A percentile compares a stretch with the other conserved stretches of the same genome.
Conservation (phyloP, 2,113 vertebrate genomes). For the Morphnarchus princeps region DNA sequence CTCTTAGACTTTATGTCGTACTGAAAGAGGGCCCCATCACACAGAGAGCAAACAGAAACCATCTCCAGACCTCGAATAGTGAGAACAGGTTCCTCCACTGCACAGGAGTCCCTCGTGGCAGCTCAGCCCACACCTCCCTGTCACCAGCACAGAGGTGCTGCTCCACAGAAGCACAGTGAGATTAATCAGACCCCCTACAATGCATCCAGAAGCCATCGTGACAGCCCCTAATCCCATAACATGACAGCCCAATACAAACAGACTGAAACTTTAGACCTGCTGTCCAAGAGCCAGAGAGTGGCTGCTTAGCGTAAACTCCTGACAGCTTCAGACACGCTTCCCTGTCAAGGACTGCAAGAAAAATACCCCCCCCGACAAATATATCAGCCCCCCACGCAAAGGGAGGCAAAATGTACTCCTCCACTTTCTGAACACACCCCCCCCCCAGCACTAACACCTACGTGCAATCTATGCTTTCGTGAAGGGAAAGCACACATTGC, state of each 20-base stretch:
- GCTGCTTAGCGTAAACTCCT: conserved; percentile 72
- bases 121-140: not conserved
- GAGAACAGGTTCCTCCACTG: not conserved
- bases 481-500: not conserved
- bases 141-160: not conserved
- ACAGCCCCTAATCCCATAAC: conserved; percentile 74
- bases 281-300: conserved; percentile 68
- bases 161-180: conserved; percentile 48
- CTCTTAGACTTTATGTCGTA: not conserved
- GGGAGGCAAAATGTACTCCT: not conserved
- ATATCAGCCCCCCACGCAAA: not conserved
- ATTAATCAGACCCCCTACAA: conserved; percentile 74
- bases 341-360: not conserved
- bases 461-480: not conserved
- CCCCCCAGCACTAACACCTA: not conserved
- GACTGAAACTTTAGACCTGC: conserved; percentile 77
- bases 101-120: not conserved
- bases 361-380: conserved; percentile 9
- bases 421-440: fast-evolving
- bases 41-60: fast-evolving
- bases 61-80: not conserved
- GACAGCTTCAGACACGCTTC: conserved; percentile 68
- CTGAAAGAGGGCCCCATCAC: not conserved
- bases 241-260: conserved; percentile 75
- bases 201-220: conserved; percentile 68